Conservation (phyloP, 1,140 invertebrate genomes). For the Ridgeia piscesae region DNA sequence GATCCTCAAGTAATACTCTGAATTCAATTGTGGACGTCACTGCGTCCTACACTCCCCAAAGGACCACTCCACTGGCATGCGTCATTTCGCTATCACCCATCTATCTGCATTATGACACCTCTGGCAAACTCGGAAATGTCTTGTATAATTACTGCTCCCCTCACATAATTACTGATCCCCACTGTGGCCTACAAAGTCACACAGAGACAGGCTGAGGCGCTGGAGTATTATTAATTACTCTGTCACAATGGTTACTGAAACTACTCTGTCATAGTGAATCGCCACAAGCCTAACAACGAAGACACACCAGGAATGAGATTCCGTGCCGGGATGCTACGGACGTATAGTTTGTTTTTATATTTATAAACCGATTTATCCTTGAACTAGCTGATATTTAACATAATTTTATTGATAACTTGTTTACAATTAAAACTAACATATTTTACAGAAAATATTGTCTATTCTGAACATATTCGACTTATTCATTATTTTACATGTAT, state of each 20-base stretch:
- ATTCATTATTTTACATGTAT: no score
- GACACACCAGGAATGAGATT: no score
- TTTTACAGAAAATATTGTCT: no score
- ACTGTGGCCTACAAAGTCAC: background rate
- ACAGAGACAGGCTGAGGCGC: background rate
- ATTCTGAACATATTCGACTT: no score
- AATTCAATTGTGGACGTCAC: background rate
- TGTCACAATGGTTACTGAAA: background rate
- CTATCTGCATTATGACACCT: background rate
- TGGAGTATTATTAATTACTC: background rate
- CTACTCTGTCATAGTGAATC: background rate
- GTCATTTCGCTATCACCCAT: background rate
- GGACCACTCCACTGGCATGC: background rate
- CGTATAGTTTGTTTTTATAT: no score
- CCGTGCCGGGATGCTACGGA: no score
- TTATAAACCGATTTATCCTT: no score
- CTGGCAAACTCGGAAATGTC: background rate
- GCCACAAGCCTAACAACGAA: background rate
- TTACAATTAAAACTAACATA: no score
- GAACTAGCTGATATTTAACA: no score
- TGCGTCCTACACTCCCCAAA: background rate
- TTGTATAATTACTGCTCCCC: background rate
- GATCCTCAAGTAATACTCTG: background rate
- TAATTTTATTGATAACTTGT: no score
- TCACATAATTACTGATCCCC: background rate